Evolutionary conservation across 2,113 vertebrate species (phyloP).

Genomic region (Archocentrus centrarchus): DNA sequence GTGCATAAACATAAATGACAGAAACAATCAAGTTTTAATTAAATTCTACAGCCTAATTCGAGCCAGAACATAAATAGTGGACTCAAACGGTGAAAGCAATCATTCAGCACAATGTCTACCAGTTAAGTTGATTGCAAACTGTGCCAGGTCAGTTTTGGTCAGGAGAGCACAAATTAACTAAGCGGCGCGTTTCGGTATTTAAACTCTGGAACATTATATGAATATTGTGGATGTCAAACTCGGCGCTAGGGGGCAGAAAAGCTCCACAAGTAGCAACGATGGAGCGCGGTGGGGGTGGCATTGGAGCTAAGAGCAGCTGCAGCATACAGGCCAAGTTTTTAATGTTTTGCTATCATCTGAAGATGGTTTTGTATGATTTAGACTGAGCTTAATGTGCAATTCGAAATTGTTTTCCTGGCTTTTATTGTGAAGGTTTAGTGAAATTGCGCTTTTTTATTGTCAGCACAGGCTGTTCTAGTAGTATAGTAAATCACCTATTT

Average conservation of each 20-base stretch:
- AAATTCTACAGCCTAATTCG: background rate
- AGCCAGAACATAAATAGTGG: background rate
- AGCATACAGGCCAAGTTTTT: conserved; percentile 24
- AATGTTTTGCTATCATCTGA: conserved; percentile 2
- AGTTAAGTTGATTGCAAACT: conserved; percentile 20
- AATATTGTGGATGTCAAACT: background rate
- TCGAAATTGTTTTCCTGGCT: background rate
- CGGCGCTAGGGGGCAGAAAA: conserved; percentile 77
- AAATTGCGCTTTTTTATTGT: background rate
- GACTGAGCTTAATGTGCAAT: background rate
- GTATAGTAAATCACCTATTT: background rate
- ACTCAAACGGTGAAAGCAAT: conserved; percentile 12
- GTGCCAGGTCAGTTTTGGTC: conserved; percentile 10
- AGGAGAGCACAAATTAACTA: conserved; percentile 23
- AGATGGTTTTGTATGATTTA: background rate
- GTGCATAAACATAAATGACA: background rate
- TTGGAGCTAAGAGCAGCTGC: background rate
- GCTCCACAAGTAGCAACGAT: conserved; percentile 62
- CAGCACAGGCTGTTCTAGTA: background rate
- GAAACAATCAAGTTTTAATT: background rate
- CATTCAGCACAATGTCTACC: background rate
- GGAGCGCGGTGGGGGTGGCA: background rate
- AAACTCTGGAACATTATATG: background rate
- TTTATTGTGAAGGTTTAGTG: background rate
- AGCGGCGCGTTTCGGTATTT: background rate